phyloP scores from a whole-genome alignment of 1,140 invertebrate genomes.

The Drosophila baimaii region DNA sequence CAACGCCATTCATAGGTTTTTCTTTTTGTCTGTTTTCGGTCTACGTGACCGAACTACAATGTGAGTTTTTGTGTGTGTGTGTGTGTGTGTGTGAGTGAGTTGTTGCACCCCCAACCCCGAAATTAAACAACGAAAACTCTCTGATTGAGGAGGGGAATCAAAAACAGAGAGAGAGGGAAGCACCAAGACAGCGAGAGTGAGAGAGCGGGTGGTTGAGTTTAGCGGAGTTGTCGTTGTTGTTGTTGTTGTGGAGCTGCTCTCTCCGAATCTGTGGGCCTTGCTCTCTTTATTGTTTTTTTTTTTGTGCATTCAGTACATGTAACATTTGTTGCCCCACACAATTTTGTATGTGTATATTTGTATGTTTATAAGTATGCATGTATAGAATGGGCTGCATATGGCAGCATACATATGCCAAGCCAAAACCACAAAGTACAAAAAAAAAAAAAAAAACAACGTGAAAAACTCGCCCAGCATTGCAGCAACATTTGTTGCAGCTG shows the following conservation, averaged over 20 bases:
- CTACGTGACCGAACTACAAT: conserved; percentile 73
- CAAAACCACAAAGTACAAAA: conserved; percentile 42
- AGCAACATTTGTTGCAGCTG: conserved; percentile 64
- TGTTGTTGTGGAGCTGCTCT: conserved; percentile 21
- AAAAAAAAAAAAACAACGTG: conserved; percentile 34
- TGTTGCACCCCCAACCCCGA: conserved; percentile 55
- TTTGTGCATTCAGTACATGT: conserved; percentile 63
- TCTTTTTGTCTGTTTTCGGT: conserved; percentile 49
- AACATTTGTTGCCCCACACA: conserved; percentile 53
- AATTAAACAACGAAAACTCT: conserved; percentile 59
- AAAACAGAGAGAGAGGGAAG: conserved; percentile 8
- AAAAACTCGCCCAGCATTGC: conserved; percentile 64
- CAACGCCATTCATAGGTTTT: conserved; percentile 60
- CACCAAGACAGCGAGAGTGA: conserved; percentile 16
- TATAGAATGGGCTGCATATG: conserved; percentile 52
- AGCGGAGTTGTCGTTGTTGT: conserved; percentile 13
- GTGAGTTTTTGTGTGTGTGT: conserved; percentile 11
- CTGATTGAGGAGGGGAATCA: conserved; percentile 10
- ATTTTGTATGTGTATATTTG: conserved; percentile 23
- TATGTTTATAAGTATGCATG: conserved; percentile 13
- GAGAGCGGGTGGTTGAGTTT: conserved; percentile 27
- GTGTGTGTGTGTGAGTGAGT: conserved; percentile 12
- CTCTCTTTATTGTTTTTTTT: conserved; percentile 65
- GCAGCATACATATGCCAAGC: conserved; percentile 70
- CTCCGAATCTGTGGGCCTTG: conserved; percentile 38